phyloP scores from a whole-genome alignment of 2,797 vertebrate genomes.

The Sphenodon punctatus region DNA sequence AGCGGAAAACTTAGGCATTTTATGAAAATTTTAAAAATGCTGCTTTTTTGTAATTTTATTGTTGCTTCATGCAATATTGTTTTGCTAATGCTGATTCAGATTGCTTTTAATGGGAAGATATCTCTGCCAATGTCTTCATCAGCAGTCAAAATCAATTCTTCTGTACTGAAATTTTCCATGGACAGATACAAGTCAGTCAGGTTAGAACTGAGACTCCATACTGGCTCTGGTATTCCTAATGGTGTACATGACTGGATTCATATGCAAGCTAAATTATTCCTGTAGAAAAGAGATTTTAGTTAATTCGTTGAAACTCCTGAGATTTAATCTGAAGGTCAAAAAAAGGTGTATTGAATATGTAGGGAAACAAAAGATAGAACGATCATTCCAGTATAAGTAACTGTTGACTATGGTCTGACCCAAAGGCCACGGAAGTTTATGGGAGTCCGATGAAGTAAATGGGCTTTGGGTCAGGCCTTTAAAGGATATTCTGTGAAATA shows the following conservation, averaged over 20 bases:
- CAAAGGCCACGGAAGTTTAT: not conserved
- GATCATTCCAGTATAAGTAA: not conserved
- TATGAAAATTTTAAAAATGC: slow-evolving; percentile 84
- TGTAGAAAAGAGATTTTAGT: slow-evolving; percentile 72
- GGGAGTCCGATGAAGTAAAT: not conserved
- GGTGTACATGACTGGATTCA: slow-evolving; percentile 72
- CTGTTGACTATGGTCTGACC: not conserved
- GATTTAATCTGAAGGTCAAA: not conserved
- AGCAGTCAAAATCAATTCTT: slow-evolving; percentile 76
- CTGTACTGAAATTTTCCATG: slow-evolving; percentile 73
- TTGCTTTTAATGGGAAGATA: slow-evolving; percentile 82
- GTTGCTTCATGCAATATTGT: slow-evolving; percentile 91
- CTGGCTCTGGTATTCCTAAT: slow-evolving; percentile 78
- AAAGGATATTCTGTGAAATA: slow-evolving; percentile 7
- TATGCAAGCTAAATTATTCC: slow-evolving; percentile 79
- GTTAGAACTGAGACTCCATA: slow-evolving; percentile 75
- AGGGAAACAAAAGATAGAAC: not conserved
- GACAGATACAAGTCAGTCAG: slow-evolving; percentile 77
- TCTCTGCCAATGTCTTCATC: slow-evolving; percentile 80
- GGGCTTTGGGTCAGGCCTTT: slow-evolving; percentile 31
- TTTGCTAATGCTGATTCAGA: slow-evolving; percentile 84
- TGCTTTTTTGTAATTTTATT: slow-evolving; percentile 80
- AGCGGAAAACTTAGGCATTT: slow-evolving; percentile 79
- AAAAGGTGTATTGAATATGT: not conserved
- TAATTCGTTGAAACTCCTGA: slow-evolving; percentile 28